These are phyloP conservation scores for Drosophila nr. fundita DNA, from an alignment of 2,888 invertebrate genomes.

Conservation along the genomic window DNA sequence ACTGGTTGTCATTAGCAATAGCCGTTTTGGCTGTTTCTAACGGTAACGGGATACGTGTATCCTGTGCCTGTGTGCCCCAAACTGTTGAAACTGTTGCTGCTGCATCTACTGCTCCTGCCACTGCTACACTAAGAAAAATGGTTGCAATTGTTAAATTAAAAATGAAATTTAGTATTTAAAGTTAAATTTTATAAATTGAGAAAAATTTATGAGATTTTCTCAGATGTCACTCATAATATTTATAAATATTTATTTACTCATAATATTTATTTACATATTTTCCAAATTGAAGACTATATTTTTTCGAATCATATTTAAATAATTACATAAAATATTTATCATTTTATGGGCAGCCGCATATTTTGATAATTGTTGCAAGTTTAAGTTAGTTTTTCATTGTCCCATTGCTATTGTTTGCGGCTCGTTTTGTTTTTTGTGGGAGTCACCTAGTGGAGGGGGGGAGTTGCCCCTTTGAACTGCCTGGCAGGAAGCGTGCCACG, in stretches of 20 bases:
- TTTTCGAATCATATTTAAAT: neutral
- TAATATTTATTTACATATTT: neutral
- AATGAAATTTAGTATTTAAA: neutral
- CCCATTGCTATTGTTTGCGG: conserved; percentile 32
- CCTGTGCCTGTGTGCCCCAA: conserved; percentile 3
- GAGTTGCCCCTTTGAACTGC: neutral
- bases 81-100: neutral
- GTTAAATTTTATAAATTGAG: fast-evolving
- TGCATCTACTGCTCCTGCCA: neutral
- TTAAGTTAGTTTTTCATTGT: neutral
- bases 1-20: conserved; percentile 69
- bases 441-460: neutral
- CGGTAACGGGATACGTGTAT: conserved; percentile 38
- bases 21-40: conserved; percentile 50
- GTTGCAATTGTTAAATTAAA: neutral
- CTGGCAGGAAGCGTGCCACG: conserved; percentile 48
- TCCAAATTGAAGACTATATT: neutral
- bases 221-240: neutral
- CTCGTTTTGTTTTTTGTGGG: conserved; percentile 15
- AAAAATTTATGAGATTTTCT: neutral
- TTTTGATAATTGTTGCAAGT: neutral
- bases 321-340: neutral
- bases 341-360: neutral
- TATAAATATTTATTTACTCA: neutral
- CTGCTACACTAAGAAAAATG: neutral